These are phyloP conservation scores for Theropithecus gelada DNA, from an alignment of 2,113 vertebrate species.

Conservation along the genomic window DNA sequence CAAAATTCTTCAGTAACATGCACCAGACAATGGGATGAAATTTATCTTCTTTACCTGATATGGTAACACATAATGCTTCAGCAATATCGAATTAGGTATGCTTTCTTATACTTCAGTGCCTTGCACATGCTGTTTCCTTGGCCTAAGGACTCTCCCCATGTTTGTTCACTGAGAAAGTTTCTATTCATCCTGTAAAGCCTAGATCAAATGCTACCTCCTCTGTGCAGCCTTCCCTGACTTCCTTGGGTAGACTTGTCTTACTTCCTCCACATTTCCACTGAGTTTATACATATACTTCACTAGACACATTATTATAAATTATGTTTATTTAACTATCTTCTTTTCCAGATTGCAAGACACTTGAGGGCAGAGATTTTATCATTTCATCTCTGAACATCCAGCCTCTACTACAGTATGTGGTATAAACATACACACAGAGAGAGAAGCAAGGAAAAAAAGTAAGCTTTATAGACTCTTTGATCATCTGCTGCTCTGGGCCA, in stretches of 20 bases:
- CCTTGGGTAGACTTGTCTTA: background rate
- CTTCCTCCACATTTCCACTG: background rate
- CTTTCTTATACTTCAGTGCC: background rate
- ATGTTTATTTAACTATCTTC: background rate
- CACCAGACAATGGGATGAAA: background rate
- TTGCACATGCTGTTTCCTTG: background rate
- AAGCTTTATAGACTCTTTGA: constrained; percentile 26
- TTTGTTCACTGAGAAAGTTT: constrained; percentile 12
- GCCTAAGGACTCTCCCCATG: background rate
- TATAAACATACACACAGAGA: background rate
- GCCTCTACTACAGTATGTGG: background rate
- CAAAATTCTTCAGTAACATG: constrained; percentile 24
- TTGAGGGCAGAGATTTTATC: background rate
- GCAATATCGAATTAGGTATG: background rate
- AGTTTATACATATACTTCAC: background rate
- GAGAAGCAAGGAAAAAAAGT: background rate
- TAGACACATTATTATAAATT: background rate
- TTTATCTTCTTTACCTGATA: constrained; percentile 17
- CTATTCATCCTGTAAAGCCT: background rate
- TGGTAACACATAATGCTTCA: background rate
- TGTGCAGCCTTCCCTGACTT: background rate
- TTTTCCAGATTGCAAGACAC: background rate
- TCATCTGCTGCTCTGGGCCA: background rate
- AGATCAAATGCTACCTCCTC: background rate
- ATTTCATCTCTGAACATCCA: constrained; percentile 10